phyloP scores from a whole-genome alignment of 2,113 vertebrate species.

The Egretta garzetta region DNA sequence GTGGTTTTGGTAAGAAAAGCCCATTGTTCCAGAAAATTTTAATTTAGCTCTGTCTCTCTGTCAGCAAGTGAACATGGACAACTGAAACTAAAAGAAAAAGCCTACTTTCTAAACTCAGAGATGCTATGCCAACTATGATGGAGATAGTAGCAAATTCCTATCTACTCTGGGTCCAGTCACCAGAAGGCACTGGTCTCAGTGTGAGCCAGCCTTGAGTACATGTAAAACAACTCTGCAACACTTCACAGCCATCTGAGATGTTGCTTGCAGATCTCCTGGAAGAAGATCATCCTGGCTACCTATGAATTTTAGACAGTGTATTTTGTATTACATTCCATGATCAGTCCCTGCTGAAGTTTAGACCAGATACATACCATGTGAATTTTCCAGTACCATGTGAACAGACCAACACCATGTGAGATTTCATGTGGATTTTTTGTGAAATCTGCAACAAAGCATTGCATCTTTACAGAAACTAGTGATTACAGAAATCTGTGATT shows the following conservation, averaged over 20 bases:
- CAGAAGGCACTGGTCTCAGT: accelerated
- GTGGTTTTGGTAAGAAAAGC: not conserved
- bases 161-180: not conserved
- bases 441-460: not conserved
- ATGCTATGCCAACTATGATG: accelerated
- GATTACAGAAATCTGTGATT: not conserved
- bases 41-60: not conserved
- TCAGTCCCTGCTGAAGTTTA: not conserved
- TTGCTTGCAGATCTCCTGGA: not conserved
- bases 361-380: not conserved
- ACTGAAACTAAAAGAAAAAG: not conserved
- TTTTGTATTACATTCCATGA: accelerated
- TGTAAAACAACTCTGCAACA: not conserved
- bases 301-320: not conserved
- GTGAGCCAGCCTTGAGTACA: not conserved
- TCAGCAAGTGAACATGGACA: not conserved
- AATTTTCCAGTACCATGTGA: not conserved
- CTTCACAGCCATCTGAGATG: not conserved
- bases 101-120: not conserved
- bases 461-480: not conserved
- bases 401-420: not conserved
- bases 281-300: not conserved
- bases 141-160: not conserved
- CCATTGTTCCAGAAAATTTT: not conserved
- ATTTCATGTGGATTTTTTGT: not conserved